These are phyloP conservation scores for Pontoporia blainvillei DNA, from an alignment of 2,113 vertebrate species.

Conservation along the genomic window DNA sequence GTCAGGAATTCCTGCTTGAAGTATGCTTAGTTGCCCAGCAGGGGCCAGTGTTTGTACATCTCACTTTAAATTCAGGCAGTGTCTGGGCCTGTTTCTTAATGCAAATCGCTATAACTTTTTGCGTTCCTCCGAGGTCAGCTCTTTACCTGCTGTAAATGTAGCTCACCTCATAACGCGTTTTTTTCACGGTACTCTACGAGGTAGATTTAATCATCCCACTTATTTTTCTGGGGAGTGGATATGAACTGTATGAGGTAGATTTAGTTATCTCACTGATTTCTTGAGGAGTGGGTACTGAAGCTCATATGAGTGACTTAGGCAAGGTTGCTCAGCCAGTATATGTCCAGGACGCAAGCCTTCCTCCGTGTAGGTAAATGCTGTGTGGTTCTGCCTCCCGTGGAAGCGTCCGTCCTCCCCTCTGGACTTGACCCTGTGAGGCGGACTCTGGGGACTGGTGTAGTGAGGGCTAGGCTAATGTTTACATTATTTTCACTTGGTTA, in stretches of 20 bases:
- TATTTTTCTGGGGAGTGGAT: background rate
- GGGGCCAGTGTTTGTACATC: accelerated
- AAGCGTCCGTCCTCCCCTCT: accelerated
- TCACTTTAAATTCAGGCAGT: background rate
- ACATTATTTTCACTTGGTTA: background rate
- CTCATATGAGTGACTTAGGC: background rate
- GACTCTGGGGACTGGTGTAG: accelerated
- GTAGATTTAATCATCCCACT: background rate
- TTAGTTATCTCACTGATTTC: background rate
- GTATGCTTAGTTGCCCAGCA: background rate
- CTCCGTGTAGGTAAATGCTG: accelerated
- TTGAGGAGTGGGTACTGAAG: background rate
- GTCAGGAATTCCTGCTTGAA: background rate
- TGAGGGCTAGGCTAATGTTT: background rate
- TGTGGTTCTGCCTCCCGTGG: background rate
- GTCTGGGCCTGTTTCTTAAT: background rate
- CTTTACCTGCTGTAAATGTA: background rate
- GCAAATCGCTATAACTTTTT: accelerated
- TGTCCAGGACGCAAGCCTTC: background rate
- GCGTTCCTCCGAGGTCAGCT: background rate
- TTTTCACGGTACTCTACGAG: background rate
- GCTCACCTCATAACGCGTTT: background rate
- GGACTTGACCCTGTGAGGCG: background rate
- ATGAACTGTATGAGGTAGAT: background rate
- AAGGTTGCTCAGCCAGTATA: background rate